Percentiles rank a stretch among this genome's conserved stretches.
phyloP scores from a whole-genome alignment of 2,888 invertebrate species.

The Sarcophaga caerulescens region DNA sequence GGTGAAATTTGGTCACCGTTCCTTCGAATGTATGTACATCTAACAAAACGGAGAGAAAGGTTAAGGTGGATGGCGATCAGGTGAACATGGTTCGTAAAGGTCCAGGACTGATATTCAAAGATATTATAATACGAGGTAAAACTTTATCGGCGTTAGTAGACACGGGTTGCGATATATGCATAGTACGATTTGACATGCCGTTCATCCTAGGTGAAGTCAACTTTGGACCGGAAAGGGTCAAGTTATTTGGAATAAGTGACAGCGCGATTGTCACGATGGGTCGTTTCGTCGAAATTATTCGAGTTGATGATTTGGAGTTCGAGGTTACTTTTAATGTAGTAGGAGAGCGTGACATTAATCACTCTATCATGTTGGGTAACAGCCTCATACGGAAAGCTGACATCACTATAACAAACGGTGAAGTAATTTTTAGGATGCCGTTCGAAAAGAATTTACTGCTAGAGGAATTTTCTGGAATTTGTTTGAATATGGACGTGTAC shows the following conservation, averaged over 20 bases:
- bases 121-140: neutral
- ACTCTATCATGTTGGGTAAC: slow-evolving; percentile 19
- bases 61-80: neutral
- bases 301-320: too few species aligned
- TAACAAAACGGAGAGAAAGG: neutral
- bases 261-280: too few species aligned
- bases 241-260: neutral
- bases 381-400: neutral
- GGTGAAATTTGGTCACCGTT: slow-evolving; percentile 16
- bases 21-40: slow-evolving; percentile 9
- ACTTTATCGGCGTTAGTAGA: neutral
- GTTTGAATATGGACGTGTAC: neutral
- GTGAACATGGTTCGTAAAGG: slow-evolving; percentile 4
- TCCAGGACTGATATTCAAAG: slow-evolving; percentile 21
- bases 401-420: neutral
- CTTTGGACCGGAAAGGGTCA: neutral
- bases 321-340: neutral
- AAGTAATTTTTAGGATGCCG: neutral
- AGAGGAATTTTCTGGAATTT: slow-evolving; percentile 8
- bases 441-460: neutral
- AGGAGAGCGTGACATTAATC: slow-evolving; percentile 1
- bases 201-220: neutral
- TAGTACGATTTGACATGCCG: neutral
- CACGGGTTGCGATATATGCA: neutral
- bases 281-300: too few species aligned